Conservation (phyloP, 2,113 vertebrate genomes). For the Rutilus rutilus region DNA sequence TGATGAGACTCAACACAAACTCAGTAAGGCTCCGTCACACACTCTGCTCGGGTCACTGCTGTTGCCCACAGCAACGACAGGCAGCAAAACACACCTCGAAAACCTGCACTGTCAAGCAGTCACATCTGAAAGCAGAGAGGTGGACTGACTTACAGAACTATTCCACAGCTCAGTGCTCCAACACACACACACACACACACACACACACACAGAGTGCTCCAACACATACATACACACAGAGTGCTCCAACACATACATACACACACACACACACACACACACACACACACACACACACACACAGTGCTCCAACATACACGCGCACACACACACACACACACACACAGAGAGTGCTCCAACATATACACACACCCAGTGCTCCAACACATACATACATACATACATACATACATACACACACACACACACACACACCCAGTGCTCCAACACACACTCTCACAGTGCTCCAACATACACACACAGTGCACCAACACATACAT, state of each 20-base stretch:
- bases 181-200: slow-evolving; percentile 34
- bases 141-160: slow-evolving; percentile 27
- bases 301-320: background rate
- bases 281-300: too few species aligned
- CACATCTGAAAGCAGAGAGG: slow-evolving; percentile 16
- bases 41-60: slow-evolving; percentile 44
- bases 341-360: too few species aligned
- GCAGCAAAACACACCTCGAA: slow-evolving; percentile 17
- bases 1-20: slow-evolving; percentile 44
- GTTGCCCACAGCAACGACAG: slow-evolving; percentile 38
- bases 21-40: slow-evolving; percentile 49
- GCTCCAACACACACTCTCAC: too few species aligned
- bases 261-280: too few species aligned
- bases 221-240: too few species aligned
- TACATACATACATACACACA: too few species aligned
- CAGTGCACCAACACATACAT: too few species aligned
- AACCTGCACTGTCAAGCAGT: slow-evolving; percentile 18
- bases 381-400: too few species aligned
- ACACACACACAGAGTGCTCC: background rate
- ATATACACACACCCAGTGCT: too few species aligned
- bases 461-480: too few species aligned
- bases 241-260: background rate
- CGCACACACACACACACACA: too few species aligned
- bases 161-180: slow-evolving; percentile 41
- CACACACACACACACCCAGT: too few species aligned